Evolutionary conservation across 2,888 invertebrate species (phyloP), one percentile per base, ranked within the genome.

Genomic region (Lobophora halterata): DNA sequence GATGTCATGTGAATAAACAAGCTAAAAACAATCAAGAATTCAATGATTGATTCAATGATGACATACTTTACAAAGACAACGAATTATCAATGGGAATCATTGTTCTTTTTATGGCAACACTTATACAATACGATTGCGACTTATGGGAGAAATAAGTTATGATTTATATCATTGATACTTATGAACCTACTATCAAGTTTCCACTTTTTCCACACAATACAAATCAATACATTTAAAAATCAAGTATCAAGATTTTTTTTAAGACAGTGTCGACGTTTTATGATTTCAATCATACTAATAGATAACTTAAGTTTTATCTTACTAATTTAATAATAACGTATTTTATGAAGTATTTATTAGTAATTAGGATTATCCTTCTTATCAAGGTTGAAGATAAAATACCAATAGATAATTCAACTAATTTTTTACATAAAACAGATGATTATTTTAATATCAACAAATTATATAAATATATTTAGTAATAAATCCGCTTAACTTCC

Each of bases 11-110:
- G 34, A 35, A 34, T 19, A 32, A 3, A 3, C 11, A 24, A 27
- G 10, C 26, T 20, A 43, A 46, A 46, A 31, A 52, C 49, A 56
- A 52, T 46, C 37, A 46, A 37, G 28, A 39, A 49, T 38, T 43
- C 27, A 42, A 46, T 47, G 46, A 48, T 51, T 44, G 46, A 54
- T 52, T 48, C 48, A 55, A 52, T 32, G 51, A 43, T 47, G 45
- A 50, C 52, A 46, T 28, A 49, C 40, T 46, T 46, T 29, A 23
- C 25, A 24, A 31, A 32, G 33, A 37, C 39, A 41, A 36, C 20
- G 30, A 29, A 37, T 36, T 39, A 49, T 46, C 45, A 46, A 50
- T 48, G 30, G 34, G 38, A 35, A 48, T 21, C 36, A 41, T 46
- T 47, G 48, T 52, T 52, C 44, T 37, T 48, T 45, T 39, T 46